phyloP scores from a whole-genome alignment of 2,797 vertebrate species.

The Sebastes minor region DNA sequence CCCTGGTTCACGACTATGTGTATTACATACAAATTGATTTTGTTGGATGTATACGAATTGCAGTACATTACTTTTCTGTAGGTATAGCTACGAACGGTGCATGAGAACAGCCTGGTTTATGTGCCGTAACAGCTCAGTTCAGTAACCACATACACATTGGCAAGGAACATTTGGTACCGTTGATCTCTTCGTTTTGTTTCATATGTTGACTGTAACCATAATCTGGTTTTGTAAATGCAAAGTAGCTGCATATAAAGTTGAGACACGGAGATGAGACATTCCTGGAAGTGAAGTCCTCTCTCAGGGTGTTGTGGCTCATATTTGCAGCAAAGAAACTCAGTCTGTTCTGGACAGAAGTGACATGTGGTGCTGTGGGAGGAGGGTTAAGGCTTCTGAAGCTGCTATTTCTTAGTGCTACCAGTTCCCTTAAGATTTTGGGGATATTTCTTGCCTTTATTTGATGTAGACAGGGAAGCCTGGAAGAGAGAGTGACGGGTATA shows the following conservation, averaged over 20 bases:
- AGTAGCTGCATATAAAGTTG: neutral
- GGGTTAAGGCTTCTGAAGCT: constrained; percentile 39
- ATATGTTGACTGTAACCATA: neutral
- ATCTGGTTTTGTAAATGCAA: neutral
- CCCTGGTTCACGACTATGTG: no score
- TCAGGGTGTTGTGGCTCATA: constrained; percentile 6
- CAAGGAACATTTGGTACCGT: neutral
- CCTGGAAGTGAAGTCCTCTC: neutral
- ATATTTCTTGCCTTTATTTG: constrained; percentile 30
- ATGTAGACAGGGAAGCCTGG: constrained; percentile 19
- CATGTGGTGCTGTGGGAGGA: constrained; percentile 43
- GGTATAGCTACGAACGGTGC: no score
- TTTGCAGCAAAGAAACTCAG: constrained; percentile 7
- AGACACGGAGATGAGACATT: neutral
- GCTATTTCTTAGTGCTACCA: constrained; percentile 26
- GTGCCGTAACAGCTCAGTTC: neutral
- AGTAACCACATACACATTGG: neutral
- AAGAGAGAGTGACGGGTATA: neutral
- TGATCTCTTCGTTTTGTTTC: neutral
- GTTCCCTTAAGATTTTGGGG: constrained; percentile 40
- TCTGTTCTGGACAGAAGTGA: constrained; percentile 41
- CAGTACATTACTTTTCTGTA: no score
- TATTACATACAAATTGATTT: no score
- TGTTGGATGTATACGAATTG: no score
- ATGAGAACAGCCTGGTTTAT: no score